These are phyloP conservation scores for Lindbergichthys nudifrons DNA, from an alignment of 2,797 vertebrate species.

Conservation along the genomic window DNA sequence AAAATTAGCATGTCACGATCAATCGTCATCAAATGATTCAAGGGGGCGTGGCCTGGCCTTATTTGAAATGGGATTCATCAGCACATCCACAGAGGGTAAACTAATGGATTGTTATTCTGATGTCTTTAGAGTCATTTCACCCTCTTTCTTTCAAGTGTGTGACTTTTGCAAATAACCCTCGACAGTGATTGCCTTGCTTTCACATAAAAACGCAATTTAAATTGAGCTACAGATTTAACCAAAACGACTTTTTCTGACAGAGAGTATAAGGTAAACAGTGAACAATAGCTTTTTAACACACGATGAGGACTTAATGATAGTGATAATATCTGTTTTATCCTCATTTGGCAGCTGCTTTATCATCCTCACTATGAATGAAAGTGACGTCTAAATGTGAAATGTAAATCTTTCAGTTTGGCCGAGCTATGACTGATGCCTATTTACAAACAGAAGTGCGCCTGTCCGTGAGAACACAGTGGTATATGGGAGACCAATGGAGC, in stretches of 20 bases:
- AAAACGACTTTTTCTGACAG: rapidly evolving
- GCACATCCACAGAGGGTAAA: conserved; percentile 39
- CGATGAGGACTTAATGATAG: neutral
- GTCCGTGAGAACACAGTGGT: conserved; percentile 53
- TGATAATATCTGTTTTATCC: neutral
- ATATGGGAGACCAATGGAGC: conserved; percentile 66
- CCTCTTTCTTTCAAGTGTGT: conserved; percentile 48
- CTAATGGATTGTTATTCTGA: conserved; percentile 44
- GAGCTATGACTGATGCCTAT: conserved; percentile 68
- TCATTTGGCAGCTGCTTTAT: conserved; percentile 13
- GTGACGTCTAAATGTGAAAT: neutral
- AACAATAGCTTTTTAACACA: neutral
- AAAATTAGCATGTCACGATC: conserved; percentile 80
- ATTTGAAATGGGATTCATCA: conserved; percentile 59
- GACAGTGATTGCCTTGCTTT: neutral
- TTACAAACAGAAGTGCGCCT: conserved; percentile 61
- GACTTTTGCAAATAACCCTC: neutral
- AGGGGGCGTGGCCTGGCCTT: conserved; percentile 59
- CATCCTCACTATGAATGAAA: conserved; percentile 3
- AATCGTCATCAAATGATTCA: conserved; percentile 73
- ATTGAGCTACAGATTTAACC: rapidly evolving
- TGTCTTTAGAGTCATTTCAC: conserved; percentile 34
- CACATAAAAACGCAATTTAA: neutral
- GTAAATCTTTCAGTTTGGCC: conserved; percentile 38
- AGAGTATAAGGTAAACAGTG: neutral